A percentile compares a stretch with the other conserved stretches of the same genome.
phyloP scores from a whole-genome alignment of 1,140 invertebrate genomes.

The Calliopsis andreniformis region DNA sequence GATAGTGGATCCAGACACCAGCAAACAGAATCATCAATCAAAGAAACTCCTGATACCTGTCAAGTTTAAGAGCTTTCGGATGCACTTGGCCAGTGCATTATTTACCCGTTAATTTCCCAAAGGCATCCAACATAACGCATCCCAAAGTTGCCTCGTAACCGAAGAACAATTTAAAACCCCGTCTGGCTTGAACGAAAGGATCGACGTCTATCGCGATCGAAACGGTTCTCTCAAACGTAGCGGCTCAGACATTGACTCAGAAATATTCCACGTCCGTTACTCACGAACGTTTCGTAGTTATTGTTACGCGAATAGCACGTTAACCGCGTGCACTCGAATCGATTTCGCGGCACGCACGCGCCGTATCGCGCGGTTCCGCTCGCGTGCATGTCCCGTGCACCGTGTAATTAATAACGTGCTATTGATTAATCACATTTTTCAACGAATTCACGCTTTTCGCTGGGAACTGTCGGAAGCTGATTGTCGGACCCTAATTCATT shows the following conservation, averaged over 20 bases:
- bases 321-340: constrained; percentile 42
- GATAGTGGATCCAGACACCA: too few species aligned
- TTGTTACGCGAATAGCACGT: constrained; percentile 40
- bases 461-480: background rate
- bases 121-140: too few species aligned
- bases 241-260: background rate
- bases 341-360: constrained; percentile 53
- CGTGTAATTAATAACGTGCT: constrained; percentile 72
- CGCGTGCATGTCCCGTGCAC: constrained; percentile 32
- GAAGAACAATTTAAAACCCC: too few species aligned
- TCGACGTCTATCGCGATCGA: background rate
- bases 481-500: constrained; percentile 31
- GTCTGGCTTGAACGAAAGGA: too few species aligned
- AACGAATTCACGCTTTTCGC: constrained; percentile 42
- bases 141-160: too few species aligned
- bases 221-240: too few species aligned
- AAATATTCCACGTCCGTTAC: background rate
- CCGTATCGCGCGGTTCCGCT: constrained; percentile 7
- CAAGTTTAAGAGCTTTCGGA: too few species aligned
- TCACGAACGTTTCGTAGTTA: background rate
- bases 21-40: too few species aligned
- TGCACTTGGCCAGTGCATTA: too few species aligned
- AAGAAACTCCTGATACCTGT: too few species aligned
- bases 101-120: too few species aligned
- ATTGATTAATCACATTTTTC: constrained; percentile 71